These are phyloP conservation scores for Metalampra italica DNA, from an alignment of 2,888 invertebrate genomes.

Conservation along the genomic window DNA sequence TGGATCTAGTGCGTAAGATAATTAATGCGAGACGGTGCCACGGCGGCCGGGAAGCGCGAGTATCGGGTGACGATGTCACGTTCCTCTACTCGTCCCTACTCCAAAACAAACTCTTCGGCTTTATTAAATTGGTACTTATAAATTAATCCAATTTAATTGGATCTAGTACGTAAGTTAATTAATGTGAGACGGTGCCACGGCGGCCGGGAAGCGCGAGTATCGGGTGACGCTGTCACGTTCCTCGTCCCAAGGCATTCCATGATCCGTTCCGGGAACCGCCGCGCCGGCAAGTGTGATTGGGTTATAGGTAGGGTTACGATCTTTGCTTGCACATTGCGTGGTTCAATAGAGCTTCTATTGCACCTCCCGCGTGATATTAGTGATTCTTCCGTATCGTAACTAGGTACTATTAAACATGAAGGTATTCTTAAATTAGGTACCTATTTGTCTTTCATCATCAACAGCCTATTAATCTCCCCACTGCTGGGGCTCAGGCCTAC, in stretches of 20 bases:
- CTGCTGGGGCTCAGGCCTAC: too few relatives aligned
- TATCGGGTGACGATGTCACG: constrained; percentile 27
- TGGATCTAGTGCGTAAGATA: not conserved
- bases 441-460: too few relatives aligned
- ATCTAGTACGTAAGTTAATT: not conserved
- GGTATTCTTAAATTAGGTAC: too few relatives aligned
- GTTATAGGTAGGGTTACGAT: not conserved
- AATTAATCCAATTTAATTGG: not conserved
- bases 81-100: too few relatives aligned
- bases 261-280: not conserved
- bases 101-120: too few relatives aligned
- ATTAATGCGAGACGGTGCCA: not conserved
- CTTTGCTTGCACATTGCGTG: constrained; percentile 7
- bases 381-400: too few relatives aligned
- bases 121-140: too few relatives aligned
- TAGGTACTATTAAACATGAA: too few relatives aligned
- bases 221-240: constrained; percentile 26
- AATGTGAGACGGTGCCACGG: not conserved
- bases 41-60: constrained; percentile 15
- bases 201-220: constrained; percentile 20
- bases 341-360: too few relatives aligned
- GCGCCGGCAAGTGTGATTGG: not conserved
- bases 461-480: too few relatives aligned
- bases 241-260: constrained; percentile 15
- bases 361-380: too few relatives aligned